Evolutionary conservation across 2,113 vertebrate species (phyloP), one percentile per base, ranked within the genome.

Genomic region (Eulemur macaco): DNA sequence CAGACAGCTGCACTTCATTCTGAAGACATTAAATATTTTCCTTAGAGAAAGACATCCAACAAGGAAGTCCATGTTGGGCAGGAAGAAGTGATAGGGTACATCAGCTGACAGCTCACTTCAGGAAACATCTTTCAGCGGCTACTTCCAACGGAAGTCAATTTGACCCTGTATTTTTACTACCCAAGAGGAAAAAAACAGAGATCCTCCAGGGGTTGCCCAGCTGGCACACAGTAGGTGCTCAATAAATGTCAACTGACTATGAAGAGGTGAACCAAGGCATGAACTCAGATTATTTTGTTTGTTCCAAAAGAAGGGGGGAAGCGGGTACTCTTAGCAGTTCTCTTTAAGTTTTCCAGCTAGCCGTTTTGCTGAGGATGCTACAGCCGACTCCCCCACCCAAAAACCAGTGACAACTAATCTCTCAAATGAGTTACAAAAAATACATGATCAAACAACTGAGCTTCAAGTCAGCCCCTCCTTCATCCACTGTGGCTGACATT

Each of bases 1-100:
- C 27, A 92, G 81, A 98, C 98, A 97, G 98, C 98, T 98, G 97
- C 87, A 52, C 58, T 96, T 77, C 86, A 92, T 94, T 95, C 76
- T 95, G 34, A 93, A 95, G 96, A 93, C 9, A 45, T 42, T 66
- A 96, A 96, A 87, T 96, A 97, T 93, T 94, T 93, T 84, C 81
- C 82, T 93, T 0, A 86, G 68, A 97, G 68, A 89, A 92, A 39
- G 56, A 96, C 42, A 39, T 2, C 17, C 95, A 87, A 81, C 68
- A 52, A 71, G 85, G 83, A 92, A 81, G 85, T 14, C 82, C 27
- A 52, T 63, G 92, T 1, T 1, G 77, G 91, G n/a, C 45, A 91
- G 87, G 81, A 85, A 83, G 88, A 97, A 39, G n/a, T 0, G 95
- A 47, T 0, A 88, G 87, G 94, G 56, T 9, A 71, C 60, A 84